Base-by-base conservation (phyloP, 2,113 vertebrate genomes). In the Piaya cayana region DNA sequence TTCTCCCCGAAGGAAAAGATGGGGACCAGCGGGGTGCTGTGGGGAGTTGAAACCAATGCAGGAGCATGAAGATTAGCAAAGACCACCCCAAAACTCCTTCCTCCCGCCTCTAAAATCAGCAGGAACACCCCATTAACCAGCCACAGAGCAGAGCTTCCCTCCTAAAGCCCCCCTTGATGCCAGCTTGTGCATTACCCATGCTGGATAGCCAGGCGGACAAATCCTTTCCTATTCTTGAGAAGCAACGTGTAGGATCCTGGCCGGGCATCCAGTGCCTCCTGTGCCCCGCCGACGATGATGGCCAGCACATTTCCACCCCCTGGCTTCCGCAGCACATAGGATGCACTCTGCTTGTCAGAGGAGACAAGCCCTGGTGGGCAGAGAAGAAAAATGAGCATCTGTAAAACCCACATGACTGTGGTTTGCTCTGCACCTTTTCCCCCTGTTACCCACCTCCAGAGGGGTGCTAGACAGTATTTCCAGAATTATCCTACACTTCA, bases 1-100 rank as follows among this genome's bases (percentile, higher is more conserved):
- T 99, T 99, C 88, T 99, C 99, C 17, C 99, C 99, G 23, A 99
- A 99, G 30, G 99, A 99, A 92, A 98, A 99, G 27, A 98, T 87
- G 0, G 99, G 99, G 45, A 99, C 98, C 59, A 99, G 97, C 1
- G 98, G 92, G 12, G 98, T 98, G 26, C 99, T 99, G 92, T 2
- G 30, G 16, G 39, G 56, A 88, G 42, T n/a, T 11, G 9, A 79
- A 64, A 52, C 22, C 36, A 42, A 10, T 0, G 3, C 5, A 27
- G 18, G 6, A 13, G 4, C 8, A 30, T 8, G 34, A 55, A 5
- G 63, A 50, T 81, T 14, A 77, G 34, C 32, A 70, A 67, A 86
- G 6, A 11, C 19, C 22, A 20, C 32, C 36, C 32, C 42, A 19
- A 52, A 78, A 14, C 11, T 6, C n/a, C 15, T 43, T 22, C 1